Conservation (phyloP, 2,113 vertebrate species). For the Nothoprocta perdicaria region DNA sequence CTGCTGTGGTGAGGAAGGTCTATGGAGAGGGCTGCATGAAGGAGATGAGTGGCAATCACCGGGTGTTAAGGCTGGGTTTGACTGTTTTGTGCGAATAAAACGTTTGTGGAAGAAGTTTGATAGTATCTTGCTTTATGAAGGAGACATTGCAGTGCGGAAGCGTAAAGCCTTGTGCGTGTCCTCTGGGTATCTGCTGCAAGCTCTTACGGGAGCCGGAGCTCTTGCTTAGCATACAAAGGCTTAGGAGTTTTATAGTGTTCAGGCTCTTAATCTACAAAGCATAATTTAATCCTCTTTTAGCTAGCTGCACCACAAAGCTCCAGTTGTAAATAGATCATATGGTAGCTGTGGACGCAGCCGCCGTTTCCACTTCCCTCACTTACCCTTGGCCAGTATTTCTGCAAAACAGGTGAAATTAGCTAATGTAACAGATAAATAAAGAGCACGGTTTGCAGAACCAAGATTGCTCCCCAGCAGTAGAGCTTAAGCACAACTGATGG, state of each 20-base stretch:
- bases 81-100: not conserved
- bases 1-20: rapidly evolving
- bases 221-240: slow-evolving; percentile 76
- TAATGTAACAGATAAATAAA: not conserved
- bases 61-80: not conserved
- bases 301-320: slow-evolving; percentile 54
- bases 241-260: slow-evolving; percentile 74
- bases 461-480: not conserved
- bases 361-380: slow-evolving; percentile 60
- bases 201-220: slow-evolving; percentile 67
- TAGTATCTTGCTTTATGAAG: slow-evolving; percentile 34
- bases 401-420: slow-evolving; percentile 58
- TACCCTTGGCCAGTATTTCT: slow-evolving; percentile 55
- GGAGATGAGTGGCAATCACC: not conserved
- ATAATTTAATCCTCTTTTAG: slow-evolving; percentile 78
- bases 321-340: slow-evolving; percentile 67
- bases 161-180: not conserved
- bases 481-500: slow-evolving; percentile 45
- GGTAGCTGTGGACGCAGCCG: slow-evolving; percentile 40
- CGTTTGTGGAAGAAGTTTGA: slow-evolving; percentile 42
- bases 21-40: not conserved
- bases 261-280: slow-evolving; percentile 76
- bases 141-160: slow-evolving; percentile 52
- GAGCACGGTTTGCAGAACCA: not conserved
- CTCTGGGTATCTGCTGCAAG: slow-evolving; percentile 49